Evolutionary conservation across 2,113 vertebrate genomes (phyloP), one percentile per base, ranked within the genome.

Genomic region (Sclerurus mexicanus): DNA sequence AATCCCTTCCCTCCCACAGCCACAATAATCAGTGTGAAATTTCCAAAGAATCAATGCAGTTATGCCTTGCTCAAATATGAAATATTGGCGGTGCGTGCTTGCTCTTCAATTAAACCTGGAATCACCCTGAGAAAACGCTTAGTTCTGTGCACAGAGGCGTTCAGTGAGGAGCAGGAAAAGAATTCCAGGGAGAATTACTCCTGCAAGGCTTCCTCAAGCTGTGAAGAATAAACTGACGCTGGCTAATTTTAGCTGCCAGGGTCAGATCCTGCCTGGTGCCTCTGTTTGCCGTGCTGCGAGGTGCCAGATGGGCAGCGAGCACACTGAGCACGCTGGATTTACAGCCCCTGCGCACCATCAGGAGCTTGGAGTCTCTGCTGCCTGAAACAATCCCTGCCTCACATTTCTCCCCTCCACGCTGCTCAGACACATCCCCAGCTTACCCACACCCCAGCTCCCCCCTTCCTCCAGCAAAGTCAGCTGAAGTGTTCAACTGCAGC

Each of bases 371-470:
- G 68, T 40, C 62, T 6, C 33, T 6, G 39, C 53, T 85, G 58
- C 33, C 74, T 10, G 23, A 15, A 60, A 30, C 30, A 39, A 40
- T 5, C 14, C 40, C 59, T 27, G 16, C 16, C 69, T 35, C 28
- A 1, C 46, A 5, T 10, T 58, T 31, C 31, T 21, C 35, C 12
- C 11, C 73, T 49, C 39, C 46, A 6, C 0, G 1, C 85, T 50
- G 37, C 28, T 76, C n/a, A 22, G 35, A n/a, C 40, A 35, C 10
- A 6, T 39, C 19, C 58, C n/a, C 58, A 35, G 75, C 63, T 64
- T 53, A 39, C 5, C 60, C 22, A 46, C 44, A 46, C 19, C 58
- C n/a, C 58, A 35, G 79, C 62, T 64, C 58, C 47, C 5, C 56
- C 22, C 9, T 69, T 37, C 67, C 47, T 44, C 62, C 66, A 44